Evolutionary conservation across 2,888 invertebrate species (phyloP), one percentile per base, ranked within the genome.

Genomic region (Slavum lentiscoides): DNA sequence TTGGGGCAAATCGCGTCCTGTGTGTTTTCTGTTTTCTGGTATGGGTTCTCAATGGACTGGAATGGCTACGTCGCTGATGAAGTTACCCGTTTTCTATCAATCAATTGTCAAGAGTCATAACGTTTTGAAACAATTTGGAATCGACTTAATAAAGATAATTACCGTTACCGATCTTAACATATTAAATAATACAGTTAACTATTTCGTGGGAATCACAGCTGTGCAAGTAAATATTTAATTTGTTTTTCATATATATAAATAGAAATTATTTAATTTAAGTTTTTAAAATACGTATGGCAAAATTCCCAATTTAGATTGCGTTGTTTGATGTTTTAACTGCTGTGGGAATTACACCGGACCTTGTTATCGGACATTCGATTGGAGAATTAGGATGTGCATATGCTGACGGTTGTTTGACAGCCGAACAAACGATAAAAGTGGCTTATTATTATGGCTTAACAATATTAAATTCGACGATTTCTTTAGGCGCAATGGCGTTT

Each of bases 341-440:
- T 8, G 84, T 90, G 19, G 91, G 91, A n/a, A 88, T 93, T 19
- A 86, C 87, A 58, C 91, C 93, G 1, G 92, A 93, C 86, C 91
- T 91, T 19, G 90, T 93, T 82, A 90, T 93, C 82, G 96, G 98
- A 2, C 97, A 97, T 87, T 97, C 97, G 15, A 94, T 96, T 0
- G 98, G 98, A 39, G 98, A 98, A 86, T 88, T 98, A 9, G 96
- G 95, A 0, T 97, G 98, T 86, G 96, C 94, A 0, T 98, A 98
- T 87, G 96, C 96, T 3, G 98, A 98, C 86, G 95, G 94, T 0
- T 93, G 94, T 84, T 90, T 97, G 84, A 94, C 95, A 0, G 91
- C 92, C 0, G 94, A 95, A 85, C 93, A 97, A 87, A 93, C 94
- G 89, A 91, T 97, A 82, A 87, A 95, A 13, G 90, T 92, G 0